Percentiles rank a stretch among this genome's conserved stretches.
Evolutionary conservation across 2,888 invertebrate genomes (phyloP).

Genomic region (Nemurella pictetii): DNA sequence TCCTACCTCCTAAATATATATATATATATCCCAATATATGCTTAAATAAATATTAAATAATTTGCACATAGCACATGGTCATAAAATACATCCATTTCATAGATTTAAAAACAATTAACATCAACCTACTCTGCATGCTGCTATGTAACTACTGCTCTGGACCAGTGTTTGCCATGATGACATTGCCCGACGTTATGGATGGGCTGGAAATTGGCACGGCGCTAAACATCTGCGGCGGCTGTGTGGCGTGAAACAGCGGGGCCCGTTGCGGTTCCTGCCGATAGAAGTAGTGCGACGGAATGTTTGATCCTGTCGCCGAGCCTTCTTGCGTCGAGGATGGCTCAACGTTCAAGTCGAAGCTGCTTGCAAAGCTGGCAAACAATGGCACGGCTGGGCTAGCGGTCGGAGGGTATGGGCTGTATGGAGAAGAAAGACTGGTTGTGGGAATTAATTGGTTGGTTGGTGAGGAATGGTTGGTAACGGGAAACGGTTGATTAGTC

Average conservation of each 20-base stretch:
- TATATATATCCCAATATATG: not conserved
- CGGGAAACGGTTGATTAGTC: not conserved
- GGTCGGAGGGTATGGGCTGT: constrained; percentile 11
- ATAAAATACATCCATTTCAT: not conserved
- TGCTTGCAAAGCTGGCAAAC: constrained; percentile 25
- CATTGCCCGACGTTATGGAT: constrained; percentile 13
- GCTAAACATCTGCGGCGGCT: constrained; percentile 14
- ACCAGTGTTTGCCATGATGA: not conserved
- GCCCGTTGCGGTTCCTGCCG: constrained; percentile 7
- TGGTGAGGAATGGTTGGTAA: not conserved
- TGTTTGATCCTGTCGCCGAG: constrained; percentile 16
- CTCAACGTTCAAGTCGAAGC: not conserved
- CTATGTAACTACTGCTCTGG: not conserved
- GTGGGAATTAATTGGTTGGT: not conserved
- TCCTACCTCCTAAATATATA: not conserved
- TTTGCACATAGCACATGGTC: not conserved
- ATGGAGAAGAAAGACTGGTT: not conserved
- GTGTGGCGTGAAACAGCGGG: not conserved
- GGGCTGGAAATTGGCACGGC: not conserved
- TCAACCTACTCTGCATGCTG: not conserved
- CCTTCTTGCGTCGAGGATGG: not conserved
- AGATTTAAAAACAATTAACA: not conserved
- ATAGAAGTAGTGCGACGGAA: constrained; percentile 38
- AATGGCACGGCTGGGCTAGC: constrained; percentile 3
- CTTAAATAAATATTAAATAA: not conserved